phyloP scores from a whole-genome alignment of 1,140 invertebrate genomes.

The Neodiprion virginianus region DNA sequence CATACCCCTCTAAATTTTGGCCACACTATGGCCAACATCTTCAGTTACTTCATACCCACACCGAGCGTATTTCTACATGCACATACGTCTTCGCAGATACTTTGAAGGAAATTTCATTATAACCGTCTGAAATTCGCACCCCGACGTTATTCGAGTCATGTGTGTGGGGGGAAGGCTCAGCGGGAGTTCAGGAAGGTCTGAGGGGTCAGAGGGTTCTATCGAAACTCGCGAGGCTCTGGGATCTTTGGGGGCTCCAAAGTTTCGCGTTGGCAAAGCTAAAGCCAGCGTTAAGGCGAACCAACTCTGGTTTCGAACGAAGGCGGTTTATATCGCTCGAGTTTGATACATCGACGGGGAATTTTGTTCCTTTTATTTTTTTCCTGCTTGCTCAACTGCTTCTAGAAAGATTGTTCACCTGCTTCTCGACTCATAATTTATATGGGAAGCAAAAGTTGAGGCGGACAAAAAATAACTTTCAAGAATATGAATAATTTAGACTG shows the following conservation, averaged over 20 bases:
- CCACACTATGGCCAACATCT: not conserved
- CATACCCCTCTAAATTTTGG: not conserved
- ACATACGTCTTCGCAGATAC: not conserved
- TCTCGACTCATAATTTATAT: not conserved
- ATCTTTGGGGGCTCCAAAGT: slow-evolving; percentile 1
- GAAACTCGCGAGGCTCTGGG: not conserved
- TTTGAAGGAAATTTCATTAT: slow-evolving; percentile 6
- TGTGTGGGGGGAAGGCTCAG: not conserved
- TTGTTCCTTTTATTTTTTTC: not conserved
- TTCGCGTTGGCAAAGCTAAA: not conserved
- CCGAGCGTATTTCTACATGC: not conserved
- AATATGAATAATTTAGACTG: not conserved
- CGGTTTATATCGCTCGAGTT: slow-evolving; percentile 1
- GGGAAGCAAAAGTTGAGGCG: not conserved
- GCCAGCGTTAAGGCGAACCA: not conserved
- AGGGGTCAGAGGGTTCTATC: not conserved
- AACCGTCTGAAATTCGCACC: not conserved
- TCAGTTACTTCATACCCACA: not conserved
- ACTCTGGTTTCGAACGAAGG: not conserved
- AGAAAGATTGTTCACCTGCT: not conserved
- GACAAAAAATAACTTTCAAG: not conserved
- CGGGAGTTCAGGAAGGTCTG: not conserved
- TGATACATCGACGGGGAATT: not conserved
- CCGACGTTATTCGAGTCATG: slow-evolving; percentile 3
- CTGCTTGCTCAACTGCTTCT: not conserved